These are phyloP conservation scores for Falco cherrug DNA, from an alignment of 2,797 vertebrate genomes.

Conservation along the genomic window DNA sequence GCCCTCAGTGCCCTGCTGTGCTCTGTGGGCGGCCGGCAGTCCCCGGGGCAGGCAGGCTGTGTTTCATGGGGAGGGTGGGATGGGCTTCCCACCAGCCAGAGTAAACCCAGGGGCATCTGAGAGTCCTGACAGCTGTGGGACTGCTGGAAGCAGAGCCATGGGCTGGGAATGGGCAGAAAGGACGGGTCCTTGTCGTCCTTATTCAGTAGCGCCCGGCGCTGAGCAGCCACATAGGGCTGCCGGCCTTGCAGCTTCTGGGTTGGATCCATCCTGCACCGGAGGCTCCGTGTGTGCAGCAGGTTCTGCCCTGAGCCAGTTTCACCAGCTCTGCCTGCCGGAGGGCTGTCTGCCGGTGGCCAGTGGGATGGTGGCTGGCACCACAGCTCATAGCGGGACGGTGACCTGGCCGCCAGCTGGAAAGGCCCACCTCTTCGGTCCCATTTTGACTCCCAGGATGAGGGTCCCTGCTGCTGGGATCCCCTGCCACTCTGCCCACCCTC, in stretches of 20 bases:
- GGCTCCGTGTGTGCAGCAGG: background rate
- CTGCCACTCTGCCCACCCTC: background rate
- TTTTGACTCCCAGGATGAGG: background rate
- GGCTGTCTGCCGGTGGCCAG: rapidly evolving
- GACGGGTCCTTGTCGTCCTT: background rate
- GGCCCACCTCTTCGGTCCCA: background rate
- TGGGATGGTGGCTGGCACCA: rapidly evolving
- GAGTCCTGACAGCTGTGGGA: background rate
- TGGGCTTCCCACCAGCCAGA: background rate
- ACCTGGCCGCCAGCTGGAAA: background rate
- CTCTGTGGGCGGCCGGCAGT: background rate
- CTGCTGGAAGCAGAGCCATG: background rate
- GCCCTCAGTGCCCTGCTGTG: background rate
- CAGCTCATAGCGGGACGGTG: rapidly evolving
- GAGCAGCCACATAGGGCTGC: background rate
- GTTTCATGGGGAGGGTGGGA: background rate
- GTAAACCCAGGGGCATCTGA: background rate
- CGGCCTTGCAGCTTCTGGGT: background rate
- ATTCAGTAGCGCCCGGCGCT: background rate
- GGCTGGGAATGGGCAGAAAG: rapidly evolving
- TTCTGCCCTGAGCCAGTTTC: background rate
- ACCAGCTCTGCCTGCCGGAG: background rate
- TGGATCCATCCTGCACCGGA: background rate
- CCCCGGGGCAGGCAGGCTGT: background rate
- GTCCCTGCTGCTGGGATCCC: background rate